Conservation (phyloP, 2,113 vertebrate species). For the Arvicanthis niloticus region DNA sequence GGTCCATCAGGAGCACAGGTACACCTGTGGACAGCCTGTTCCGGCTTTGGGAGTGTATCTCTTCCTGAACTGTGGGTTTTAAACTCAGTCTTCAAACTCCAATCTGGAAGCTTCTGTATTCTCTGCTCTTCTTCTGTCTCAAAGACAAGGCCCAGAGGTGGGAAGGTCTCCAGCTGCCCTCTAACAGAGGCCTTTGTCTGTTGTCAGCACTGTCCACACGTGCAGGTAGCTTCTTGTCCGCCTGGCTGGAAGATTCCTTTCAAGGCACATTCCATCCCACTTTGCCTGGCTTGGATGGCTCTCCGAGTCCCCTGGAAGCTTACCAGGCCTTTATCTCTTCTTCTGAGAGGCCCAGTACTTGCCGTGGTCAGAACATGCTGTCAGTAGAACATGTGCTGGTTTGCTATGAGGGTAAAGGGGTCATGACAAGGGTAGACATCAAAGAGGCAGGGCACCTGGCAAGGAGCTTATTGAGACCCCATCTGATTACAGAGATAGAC, state of each 20-base stretch:
- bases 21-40: neutral
- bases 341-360: neutral
- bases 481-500: neutral
- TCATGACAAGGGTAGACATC: neutral
- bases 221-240: neutral
- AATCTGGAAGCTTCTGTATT: neutral
- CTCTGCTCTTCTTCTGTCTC: neutral
- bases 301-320: neutral
- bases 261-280: neutral
- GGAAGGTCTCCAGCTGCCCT: neutral
- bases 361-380: neutral
- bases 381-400: fast-evolving
- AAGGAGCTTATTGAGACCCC: too few species aligned
- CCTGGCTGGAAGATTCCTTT: neutral
- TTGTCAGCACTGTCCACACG: too few species aligned
- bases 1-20: fast-evolving
- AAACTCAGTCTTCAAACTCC: neutral
- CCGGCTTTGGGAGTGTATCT: neutral
- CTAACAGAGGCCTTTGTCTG: neutral
- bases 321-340: neutral
- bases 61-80: neutral
- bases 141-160: neutral
- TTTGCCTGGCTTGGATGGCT: neutral
- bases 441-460: neutral
- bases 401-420: neutral